Conservation (phyloP, 2,888 invertebrate species). For the Epirrita christyi region DNA sequence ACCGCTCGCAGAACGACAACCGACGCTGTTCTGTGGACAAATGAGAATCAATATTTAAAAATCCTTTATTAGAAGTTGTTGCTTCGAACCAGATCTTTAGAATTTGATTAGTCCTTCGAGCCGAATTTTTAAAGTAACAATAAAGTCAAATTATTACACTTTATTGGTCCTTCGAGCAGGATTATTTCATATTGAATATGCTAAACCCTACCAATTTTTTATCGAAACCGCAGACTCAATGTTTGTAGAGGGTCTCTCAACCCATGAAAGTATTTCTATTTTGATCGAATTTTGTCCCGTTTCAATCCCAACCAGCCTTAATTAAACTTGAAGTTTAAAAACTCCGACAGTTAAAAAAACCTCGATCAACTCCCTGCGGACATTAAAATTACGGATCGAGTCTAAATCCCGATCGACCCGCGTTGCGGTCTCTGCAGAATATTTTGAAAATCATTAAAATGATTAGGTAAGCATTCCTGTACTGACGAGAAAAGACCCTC, state of each 20-base stretch:
- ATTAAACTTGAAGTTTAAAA: constrained; percentile 34
- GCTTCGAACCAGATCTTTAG: background rate
- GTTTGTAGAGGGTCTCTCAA: constrained; percentile 2
- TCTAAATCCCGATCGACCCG: constrained; percentile 34
- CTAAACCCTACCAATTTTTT: background rate
- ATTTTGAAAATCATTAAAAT: constrained; percentile 33
- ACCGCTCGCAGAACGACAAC: constrained; percentile 74
- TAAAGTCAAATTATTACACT: background rate
- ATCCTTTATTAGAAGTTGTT: background rate
- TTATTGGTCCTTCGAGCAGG: background rate
- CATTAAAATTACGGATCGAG: constrained; percentile 38
- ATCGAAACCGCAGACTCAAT: constrained; percentile 9
- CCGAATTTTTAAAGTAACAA: too few species aligned
- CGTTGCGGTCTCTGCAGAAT: constrained; percentile 22
- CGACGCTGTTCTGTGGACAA: constrained; percentile 73
- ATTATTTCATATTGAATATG: background rate
- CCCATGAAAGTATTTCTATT: constrained; percentile 17
- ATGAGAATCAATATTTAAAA: constrained; percentile 4
- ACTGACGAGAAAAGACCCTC: constrained; percentile 41
- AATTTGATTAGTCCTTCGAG: too few species aligned
- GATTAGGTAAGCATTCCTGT: constrained; percentile 29
- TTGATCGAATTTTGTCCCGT: constrained; percentile 32
- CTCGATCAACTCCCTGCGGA: constrained; percentile 36
- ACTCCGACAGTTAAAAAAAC: constrained; percentile 35
- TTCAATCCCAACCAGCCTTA: constrained; percentile 36